Percentiles rank a stretch among this genome's conserved stretches.
Evolutionary conservation across 2,113 vertebrate genomes (phyloP).

Genomic region (Ciconia maguari): DNA sequence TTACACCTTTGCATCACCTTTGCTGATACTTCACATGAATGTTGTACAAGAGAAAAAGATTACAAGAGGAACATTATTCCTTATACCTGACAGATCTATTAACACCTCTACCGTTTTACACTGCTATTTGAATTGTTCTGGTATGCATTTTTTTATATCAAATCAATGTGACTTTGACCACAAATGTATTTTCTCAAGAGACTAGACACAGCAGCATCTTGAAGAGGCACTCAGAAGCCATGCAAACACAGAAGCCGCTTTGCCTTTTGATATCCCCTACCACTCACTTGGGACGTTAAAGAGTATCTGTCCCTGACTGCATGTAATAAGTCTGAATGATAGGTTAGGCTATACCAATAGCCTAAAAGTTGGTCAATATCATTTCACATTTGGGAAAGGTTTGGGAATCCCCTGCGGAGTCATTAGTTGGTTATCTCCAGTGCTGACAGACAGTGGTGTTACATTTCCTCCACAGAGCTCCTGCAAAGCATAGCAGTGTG

Average conservation of each 20-base stretch:
- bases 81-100: conserved; percentile 50
- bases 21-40: neutral
- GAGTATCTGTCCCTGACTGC: neutral
- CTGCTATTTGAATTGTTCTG: conserved; percentile 7
- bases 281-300: neutral
- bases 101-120: neutral
- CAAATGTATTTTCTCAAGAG: neutral
- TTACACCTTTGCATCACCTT: neutral
- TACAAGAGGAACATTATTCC: neutral
- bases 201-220: neutral
- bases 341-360: neutral
- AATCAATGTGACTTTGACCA: conserved; percentile 29
- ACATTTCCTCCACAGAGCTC: no score
- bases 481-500: no score
- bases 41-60: neutral
- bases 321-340: neutral
- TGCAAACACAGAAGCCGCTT: conserved; percentile 20
- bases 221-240: neutral
- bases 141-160: neutral
- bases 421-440: no score
- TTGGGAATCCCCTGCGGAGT: neutral
- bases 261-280: neutral
- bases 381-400: neutral
- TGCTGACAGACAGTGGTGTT: neutral
- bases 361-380: neutral